Base-by-base conservation (phyloP, 2,113 vertebrate species). In the Galeopterus variegatus region DNA sequence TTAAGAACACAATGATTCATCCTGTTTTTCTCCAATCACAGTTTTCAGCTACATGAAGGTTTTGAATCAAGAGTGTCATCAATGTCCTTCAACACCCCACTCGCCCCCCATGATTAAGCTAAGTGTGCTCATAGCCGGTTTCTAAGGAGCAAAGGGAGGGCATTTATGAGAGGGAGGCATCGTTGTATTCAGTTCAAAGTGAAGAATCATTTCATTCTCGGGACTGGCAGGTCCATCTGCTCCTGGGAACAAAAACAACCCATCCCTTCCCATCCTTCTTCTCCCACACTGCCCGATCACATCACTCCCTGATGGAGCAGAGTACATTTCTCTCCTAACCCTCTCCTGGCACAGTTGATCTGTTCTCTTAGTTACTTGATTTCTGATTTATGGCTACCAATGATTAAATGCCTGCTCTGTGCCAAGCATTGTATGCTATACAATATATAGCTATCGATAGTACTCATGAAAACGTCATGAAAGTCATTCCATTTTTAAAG, bases 81-180 rank as follows among this genome's bases (percentile, higher is more conserved):
- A 3, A 0, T 41, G 45, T 50, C 41, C 1, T 5, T 28, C 8
- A 50, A n/a, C 7, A 33, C 26, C 14, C 24, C 41, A 3, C 41
- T 41, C 41, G 33, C 48, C 75, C n/a, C 58, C 48, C 9, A 0
- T 19, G 64, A 36, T 6, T 8, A 4, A 56, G 18, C 58, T 9
- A 21, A 6, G 8, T 0, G 1, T 24, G n/a, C 54, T 23, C 58
- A 10, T 56, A 28, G 70, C 1, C 0, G 72, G 41, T 24, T 75
- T 56, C 56, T 5, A 4, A 41, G 73, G 82, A 13, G 65, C 8
- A 0, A 7, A 2, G 3, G 6, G 21, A 50, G 48, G 56, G 64
- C 24, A 0, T 2, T 13, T 13, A n/a, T 1, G 36, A 12, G 58
- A 36, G 28, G 11, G 17, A 2, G 3, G 1, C 8, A 5, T 0